Conservation (phyloP, 2,113 vertebrate genomes). For the Rallus limicola region DNA sequence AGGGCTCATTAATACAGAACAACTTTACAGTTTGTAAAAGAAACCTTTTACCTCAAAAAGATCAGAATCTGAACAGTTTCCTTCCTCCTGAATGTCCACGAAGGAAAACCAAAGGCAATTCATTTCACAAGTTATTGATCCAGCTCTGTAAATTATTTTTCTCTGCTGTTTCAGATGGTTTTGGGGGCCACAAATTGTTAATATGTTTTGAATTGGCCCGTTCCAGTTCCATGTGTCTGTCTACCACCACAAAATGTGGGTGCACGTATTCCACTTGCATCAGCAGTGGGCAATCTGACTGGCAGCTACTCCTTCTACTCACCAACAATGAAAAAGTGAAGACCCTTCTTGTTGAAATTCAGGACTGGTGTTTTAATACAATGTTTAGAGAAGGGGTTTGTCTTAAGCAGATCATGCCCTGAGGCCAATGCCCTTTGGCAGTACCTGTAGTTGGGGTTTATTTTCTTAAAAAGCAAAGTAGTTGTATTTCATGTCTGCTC, state of each 20-base stretch:
- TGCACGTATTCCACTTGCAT: neutral
- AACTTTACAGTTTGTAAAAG: neutral
- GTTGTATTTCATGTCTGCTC: neutral
- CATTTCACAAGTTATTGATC: neutral
- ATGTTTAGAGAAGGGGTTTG: conserved; percentile 12
- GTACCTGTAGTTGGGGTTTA: neutral
- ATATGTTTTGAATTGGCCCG: neutral
- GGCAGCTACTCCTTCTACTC: neutral
- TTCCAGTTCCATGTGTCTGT: neutral
- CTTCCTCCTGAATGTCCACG: neutral
- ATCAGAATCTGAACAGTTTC: neutral
- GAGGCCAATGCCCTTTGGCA: neutral
- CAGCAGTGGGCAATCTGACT: neutral
- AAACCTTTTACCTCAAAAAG: neutral
- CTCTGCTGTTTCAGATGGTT: neutral
- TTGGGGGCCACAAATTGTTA: neutral
- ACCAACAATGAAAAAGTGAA: neutral
- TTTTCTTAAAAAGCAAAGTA: neutral
- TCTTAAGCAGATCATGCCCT: neutral
- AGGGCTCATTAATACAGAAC: neutral
- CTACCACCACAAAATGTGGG: neutral
- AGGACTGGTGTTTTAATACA: neutral
- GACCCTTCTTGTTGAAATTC: conserved; percentile 22
- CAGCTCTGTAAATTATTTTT: neutral
- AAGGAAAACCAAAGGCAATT: neutral